phyloP scores from a whole-genome alignment of 53 echinoderm and acorn worm genomes.

The Glandiceps talaboti region DNA sequence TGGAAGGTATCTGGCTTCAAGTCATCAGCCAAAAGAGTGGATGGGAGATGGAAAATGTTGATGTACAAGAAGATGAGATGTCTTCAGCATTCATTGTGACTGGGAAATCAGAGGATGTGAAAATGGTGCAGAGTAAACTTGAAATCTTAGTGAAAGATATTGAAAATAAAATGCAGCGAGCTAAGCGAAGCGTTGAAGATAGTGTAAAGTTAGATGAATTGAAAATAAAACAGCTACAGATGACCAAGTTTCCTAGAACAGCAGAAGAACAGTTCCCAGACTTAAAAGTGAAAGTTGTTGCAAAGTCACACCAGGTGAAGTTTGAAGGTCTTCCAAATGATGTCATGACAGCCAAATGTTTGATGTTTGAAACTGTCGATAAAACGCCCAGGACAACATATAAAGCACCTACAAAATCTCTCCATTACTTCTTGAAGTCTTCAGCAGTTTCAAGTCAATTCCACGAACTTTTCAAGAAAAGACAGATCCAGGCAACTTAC shows the following conservation, averaged over 20 bases:
- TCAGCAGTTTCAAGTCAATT: conserved; percentile 8
- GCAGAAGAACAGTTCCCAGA: conserved; percentile 9
- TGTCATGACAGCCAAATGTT: background rate
- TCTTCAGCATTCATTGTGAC: conserved; percentile 2
- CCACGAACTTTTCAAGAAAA: conserved; percentile 20
- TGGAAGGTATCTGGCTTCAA: background rate
- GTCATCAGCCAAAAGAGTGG: background rate
- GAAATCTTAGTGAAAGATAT: conserved; percentile 5
- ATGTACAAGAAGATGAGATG: background rate
- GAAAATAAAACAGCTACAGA: conserved; percentile 5
- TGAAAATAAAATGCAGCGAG: conserved; percentile 13
- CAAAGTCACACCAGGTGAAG: background rate
- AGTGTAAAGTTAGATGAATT: background rate
- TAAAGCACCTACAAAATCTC: background rate
- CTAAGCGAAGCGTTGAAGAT: conserved; percentile 13
- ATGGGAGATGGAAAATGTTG: background rate
- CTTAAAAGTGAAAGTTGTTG: conserved; percentile 9
- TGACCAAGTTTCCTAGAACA: conserved; percentile 17
- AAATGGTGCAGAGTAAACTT: background rate
- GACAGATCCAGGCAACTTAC: conserved; percentile 18
- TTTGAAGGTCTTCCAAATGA: background rate
- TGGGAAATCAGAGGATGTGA: conserved; percentile 18
- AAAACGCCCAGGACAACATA: background rate
- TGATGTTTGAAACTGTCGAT: background rate
- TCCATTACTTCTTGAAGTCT: no score